phyloP scores from a whole-genome alignment of 2,888 invertebrate species.

The Cheilosia vernalis region DNA sequence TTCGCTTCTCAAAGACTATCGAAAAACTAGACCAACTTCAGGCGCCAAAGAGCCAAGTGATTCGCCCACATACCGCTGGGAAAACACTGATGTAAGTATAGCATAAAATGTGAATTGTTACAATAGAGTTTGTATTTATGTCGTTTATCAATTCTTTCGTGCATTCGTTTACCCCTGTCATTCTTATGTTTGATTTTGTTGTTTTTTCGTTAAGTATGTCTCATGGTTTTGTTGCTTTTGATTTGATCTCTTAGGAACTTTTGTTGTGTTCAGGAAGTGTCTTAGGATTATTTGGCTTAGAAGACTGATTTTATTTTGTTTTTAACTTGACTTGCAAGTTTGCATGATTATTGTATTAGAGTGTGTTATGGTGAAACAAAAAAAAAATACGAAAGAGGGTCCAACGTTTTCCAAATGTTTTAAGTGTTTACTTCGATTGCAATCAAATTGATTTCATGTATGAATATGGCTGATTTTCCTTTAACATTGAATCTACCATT shows the following conservation, averaged over 20 bases:
- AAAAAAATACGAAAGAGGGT: neutral
- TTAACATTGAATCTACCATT: too few species aligned
- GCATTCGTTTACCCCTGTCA: conserved; percentile 66
- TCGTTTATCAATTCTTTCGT: conserved; percentile 60
- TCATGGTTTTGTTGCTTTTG: conserved; percentile 69
- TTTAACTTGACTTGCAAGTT: conserved; percentile 26
- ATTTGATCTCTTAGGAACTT: conserved; percentile 41
- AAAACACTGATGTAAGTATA: conserved; percentile 66
- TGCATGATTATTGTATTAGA: conserved; percentile 63
- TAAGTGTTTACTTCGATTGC: too few species aligned
- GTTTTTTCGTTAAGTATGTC: conserved; percentile 55
- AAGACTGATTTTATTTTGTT: conserved; percentile 42
- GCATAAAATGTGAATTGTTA: conserved; percentile 4
- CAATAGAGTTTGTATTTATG: conserved; percentile 55
- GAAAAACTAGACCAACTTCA: conserved; percentile 53
- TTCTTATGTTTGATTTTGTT: conserved; percentile 39
- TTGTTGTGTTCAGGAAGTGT: conserved; percentile 9
- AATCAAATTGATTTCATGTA: too few species aligned
- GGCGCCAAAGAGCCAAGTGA: conserved; percentile 54
- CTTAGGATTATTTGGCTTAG: conserved; percentile 39
- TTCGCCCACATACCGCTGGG: conserved; percentile 56
- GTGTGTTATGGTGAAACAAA: conserved; percentile 29
- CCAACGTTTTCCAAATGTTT: conserved; percentile 41
- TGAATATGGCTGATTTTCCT: too few species aligned
- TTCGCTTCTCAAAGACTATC: conserved; percentile 64